phyloP scores from a whole-genome alignment of 2,113 vertebrate species.

The Spea multiplicata region DNA sequence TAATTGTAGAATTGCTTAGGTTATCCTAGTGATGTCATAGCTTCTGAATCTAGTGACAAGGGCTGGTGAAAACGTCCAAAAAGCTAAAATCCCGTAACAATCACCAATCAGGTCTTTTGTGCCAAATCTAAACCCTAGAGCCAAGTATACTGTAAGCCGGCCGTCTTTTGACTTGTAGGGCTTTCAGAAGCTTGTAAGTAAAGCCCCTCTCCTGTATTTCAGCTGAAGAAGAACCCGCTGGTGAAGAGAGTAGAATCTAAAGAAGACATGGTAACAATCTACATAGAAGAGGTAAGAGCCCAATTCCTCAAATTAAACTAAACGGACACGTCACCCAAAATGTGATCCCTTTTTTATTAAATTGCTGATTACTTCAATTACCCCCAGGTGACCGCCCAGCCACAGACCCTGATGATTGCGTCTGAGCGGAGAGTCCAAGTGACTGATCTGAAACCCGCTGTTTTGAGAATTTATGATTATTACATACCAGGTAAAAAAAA shows the following conservation, averaged over 20 bases:
- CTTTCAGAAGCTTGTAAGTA: neutral
- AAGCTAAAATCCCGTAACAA: too few species aligned
- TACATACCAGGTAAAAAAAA: slow-evolving; percentile 73
- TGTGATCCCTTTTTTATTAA: neutral
- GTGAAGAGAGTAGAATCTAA: slow-evolving; percentile 57
- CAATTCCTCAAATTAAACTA: too few species aligned
- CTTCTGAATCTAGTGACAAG: too few species aligned
- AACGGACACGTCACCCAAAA: neutral
- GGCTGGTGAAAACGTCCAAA: too few species aligned
- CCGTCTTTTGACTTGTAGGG: too few species aligned
- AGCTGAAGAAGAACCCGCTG: slow-evolving; percentile 56
- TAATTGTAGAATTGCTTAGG: too few species aligned
- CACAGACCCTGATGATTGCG: slow-evolving; percentile 52
- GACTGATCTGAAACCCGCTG: slow-evolving; percentile 69
- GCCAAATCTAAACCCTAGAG: too few species aligned
- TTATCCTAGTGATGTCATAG: too few species aligned
- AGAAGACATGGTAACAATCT: slow-evolving; percentile 50
- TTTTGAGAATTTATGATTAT: slow-evolving; percentile 76
- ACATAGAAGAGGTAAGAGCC: slow-evolving; percentile 55
- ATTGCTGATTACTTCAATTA: slow-evolving; percentile 34
- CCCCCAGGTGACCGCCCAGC: slow-evolving; percentile 53
- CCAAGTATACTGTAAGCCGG: too few species aligned
- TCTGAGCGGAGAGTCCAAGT: slow-evolving; percentile 58
- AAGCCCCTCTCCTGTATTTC: slow-evolving; percentile 4
- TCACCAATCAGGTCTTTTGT: too few species aligned